Evolutionary conservation across 2,797 vertebrate species (phyloP), one percentile per base, ranked within the genome.

Genomic region (Psittacula derbiana): DNA sequence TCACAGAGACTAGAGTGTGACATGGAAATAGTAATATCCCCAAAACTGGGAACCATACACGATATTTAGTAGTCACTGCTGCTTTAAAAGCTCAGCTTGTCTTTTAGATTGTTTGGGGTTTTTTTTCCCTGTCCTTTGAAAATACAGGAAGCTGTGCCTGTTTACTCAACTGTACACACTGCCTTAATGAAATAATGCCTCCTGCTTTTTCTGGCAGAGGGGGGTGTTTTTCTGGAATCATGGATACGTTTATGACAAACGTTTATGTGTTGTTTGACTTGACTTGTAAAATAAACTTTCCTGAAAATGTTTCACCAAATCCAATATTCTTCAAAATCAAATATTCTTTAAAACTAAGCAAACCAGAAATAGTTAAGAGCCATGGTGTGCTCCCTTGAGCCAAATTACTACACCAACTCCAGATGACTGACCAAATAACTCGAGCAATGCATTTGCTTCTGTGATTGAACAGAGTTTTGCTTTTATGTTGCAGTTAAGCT

Each of bases 21-120:
- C 38, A 41, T 47, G 61, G 50, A 12, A 33, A 50, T 15, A 47
- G 38, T 38, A 36, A 0, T 53, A 33, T 33, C 41, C 85, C 28
- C 38, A 67, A 31, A 67, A 52, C 20, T 50, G 36, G 13, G 41
- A 6, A 23, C 52, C 5, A 14, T 1, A 0, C 5, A 1, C 38
- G 4, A 6, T 38, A 58, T 83, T 78, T 64, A 65, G 10, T 57
- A 70, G 61, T 41, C 41, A 16, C 15, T 73, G 73, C 12, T 1
- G 16, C 47, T 88, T 88, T 41, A 64, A 71, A 86, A 73, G 14
- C 27, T 80, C n/a, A 4, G 1, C 47, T 71, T 78, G 23, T 55
- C 13, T 71, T 70, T 47, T 44, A 6, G 50, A 40, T 33, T 12
- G 3, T 62, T 78, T 16, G 4, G 3, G 4, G 1, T 44, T 85